These are phyloP conservation scores for Heteropelma amictum DNA, from an alignment of 2,888 invertebrate genomes.

Conservation along the genomic window DNA sequence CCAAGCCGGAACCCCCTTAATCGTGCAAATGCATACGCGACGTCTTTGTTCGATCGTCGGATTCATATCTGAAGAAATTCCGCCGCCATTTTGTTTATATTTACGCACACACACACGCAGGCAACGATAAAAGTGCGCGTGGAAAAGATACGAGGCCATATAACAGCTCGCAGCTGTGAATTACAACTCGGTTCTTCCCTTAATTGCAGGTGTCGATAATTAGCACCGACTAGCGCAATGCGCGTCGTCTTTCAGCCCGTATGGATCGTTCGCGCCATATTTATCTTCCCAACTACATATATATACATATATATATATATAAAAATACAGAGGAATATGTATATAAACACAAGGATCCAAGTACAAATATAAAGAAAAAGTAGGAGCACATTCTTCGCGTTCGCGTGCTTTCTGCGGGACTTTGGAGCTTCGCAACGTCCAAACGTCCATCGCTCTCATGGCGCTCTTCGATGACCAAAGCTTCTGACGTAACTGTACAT, in stretches of 20 bases:
- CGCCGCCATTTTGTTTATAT: neutral
- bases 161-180: conserved; percentile 21
- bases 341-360: no score
- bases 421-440: no score
- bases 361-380: no score
- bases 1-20: no score
- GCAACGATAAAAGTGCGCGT: neutral
- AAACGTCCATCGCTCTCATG: no score
- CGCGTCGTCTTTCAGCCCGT: neutral
- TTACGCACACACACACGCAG: no score
- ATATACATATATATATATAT: no score
- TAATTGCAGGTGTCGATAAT: conserved; percentile 52
- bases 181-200: conserved; percentile 9
- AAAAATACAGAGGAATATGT: no score
- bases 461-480: conserved; percentile 1
- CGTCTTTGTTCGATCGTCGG: neutral
- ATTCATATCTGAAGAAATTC: neutral
- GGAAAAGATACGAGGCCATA: conserved; percentile 10
- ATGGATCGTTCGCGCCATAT: neutral
- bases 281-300: no score
- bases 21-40: neutral
- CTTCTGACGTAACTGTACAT: conserved; percentile 18
- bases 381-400: no score
- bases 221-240: conserved; percentile 17
- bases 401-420: no score